phyloP scores from a whole-genome alignment of 2,888 invertebrate genomes.

The Hemaris fuciformis region DNA sequence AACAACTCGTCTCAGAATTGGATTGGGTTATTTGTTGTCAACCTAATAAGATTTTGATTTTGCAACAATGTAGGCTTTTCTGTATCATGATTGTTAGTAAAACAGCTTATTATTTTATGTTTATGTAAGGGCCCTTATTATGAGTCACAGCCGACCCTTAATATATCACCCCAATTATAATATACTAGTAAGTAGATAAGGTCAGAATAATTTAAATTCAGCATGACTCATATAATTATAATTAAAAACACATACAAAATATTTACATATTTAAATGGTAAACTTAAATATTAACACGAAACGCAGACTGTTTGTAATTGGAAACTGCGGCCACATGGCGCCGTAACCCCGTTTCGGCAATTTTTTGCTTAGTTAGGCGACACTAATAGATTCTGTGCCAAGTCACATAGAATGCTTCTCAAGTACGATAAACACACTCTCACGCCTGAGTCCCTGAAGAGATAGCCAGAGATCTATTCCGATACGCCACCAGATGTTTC shows the following conservation, averaged over 20 bases:
- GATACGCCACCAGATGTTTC: too few relatives aligned
- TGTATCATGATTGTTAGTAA: too few relatives aligned
- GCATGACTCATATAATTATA: neutral
- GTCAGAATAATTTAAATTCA: neutral
- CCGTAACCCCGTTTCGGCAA: conserved; percentile 4
- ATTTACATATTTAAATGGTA: neutral
- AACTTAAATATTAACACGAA: neutral
- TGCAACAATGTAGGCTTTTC: too few relatives aligned
- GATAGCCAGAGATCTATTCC: too few relatives aligned
- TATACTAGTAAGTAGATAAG: neutral
- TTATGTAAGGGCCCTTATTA: neutral
- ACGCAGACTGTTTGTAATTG: neutral
- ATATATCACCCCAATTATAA: neutral
- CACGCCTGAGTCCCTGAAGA: neutral
- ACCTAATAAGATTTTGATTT: too few relatives aligned
- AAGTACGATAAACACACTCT: neutral
- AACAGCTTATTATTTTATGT: neutral
- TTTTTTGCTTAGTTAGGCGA: conserved; percentile 8
- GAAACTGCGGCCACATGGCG: conserved; percentile 11
- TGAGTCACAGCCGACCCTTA: neutral
- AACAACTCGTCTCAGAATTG: too few relatives aligned
- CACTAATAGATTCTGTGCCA: conserved; percentile 7
- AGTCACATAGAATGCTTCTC: neutral
- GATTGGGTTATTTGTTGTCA: too few relatives aligned
- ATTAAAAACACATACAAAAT: too few relatives aligned